Conservation (phyloP, 2,797 vertebrate genomes). For the Echiichthys vipera region DNA sequence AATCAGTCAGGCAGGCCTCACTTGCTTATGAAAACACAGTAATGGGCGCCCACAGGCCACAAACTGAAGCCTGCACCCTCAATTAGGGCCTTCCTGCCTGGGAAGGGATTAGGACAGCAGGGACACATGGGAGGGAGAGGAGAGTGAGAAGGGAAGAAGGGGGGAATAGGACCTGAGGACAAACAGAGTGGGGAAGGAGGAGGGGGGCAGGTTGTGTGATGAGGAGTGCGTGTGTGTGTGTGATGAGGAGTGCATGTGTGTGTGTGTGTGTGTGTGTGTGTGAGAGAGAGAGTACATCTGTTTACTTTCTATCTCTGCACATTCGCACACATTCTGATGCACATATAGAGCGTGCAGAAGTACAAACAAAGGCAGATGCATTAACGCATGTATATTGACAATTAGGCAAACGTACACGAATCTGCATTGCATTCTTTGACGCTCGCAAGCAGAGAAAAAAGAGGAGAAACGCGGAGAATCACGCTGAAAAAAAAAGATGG, state of each 20-base stretch:
- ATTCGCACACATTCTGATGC: conserved; percentile 71
- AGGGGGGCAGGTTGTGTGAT: conserved; percentile 55
- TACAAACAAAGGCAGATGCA: conserved; percentile 33
- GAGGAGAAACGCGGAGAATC: conserved; percentile 27
- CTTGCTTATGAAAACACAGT: conserved; percentile 92
- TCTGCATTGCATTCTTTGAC: background rate
- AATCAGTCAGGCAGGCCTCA: conserved; percentile 90
- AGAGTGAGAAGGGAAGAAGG: conserved; percentile 83
- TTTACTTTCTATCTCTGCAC: conserved; percentile 49
- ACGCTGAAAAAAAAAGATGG: conserved; percentile 25
- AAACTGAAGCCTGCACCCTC: conserved; percentile 91
- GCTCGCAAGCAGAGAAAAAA: background rate
- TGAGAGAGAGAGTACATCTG: conserved; percentile 56
- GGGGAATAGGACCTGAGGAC: conserved; percentile 84
- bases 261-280: conserved; percentile 41
- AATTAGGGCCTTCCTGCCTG: conserved; percentile 91
- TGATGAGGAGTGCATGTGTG: conserved; percentile 59
- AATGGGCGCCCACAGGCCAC: conserved; percentile 91
- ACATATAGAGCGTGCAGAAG: conserved; percentile 9
- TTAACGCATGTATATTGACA: background rate
- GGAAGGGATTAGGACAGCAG: conserved; percentile 89
- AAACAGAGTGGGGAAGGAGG: conserved; percentile 75
- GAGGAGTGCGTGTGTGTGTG: conserved; percentile 57
- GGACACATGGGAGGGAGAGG: conserved; percentile 82
- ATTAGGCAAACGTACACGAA: conserved; percentile 24